Conservation (phyloP, 2,797 vertebrate genomes). For the Phoebastria nigripes region DNA sequence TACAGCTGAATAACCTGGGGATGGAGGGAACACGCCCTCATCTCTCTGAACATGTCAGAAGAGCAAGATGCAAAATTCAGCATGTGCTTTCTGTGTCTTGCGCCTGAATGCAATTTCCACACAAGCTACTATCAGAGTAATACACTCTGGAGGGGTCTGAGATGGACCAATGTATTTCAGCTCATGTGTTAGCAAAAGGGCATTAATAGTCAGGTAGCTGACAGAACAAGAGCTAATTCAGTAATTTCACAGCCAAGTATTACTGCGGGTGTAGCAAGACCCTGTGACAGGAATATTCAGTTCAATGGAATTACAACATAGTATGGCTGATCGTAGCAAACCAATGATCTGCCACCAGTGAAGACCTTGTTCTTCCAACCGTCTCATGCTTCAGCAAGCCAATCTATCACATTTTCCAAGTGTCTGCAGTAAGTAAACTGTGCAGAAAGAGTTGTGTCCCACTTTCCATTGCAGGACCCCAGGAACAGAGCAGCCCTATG, state of each 20-base stretch:
- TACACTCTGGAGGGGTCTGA: neutral
- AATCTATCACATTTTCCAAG: neutral
- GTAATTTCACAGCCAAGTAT: neutral
- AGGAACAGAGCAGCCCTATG: neutral
- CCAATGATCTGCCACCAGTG: neutral
- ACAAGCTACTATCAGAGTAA: neutral
- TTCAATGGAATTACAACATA: neutral
- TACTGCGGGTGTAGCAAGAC: neutral
- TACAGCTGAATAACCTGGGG: neutral
- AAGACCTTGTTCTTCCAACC: neutral
- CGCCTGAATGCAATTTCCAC: neutral
- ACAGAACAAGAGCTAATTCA: neutral
- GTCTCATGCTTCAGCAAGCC: neutral
- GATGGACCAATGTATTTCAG: neutral
- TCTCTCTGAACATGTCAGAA: neutral
- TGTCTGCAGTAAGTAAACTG: neutral
- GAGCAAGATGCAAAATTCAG: neutral
- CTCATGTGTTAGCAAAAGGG: neutral
- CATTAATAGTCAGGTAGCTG: neutral
- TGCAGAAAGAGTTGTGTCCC: neutral
- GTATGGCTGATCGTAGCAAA: fast-evolving
- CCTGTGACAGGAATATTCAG: neutral
- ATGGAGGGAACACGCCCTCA: neutral
- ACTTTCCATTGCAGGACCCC: neutral
- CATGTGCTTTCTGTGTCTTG: neutral